Evolutionary conservation across 2,888 invertebrate species (phyloP), one percentile per base, ranked within the genome.

Genomic region (Phymatocera aterrima): DNA sequence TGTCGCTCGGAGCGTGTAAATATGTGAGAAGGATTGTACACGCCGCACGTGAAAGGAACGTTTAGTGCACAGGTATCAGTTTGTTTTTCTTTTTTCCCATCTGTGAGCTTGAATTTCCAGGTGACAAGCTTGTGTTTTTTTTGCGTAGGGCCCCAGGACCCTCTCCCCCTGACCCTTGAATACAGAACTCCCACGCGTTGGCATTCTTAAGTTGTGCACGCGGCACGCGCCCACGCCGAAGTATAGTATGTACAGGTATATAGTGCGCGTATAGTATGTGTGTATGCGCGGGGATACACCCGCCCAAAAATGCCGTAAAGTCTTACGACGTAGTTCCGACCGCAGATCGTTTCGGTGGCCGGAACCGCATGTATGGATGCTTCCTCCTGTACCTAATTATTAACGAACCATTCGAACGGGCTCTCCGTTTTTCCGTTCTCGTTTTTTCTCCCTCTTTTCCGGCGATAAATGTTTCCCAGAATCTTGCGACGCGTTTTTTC

Each of bases 241-340:
- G n/a, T 46, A 46, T 68, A 46, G 2, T 18, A 72, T 18, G 34
- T n/a, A n/a, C 18, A 2, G 2, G 10, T 46, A 48, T 51, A 48
- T 18, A 10, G n/a, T 10, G n/a, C n/a, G 28, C 3, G 34, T 37
- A 37, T 37, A 21, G 5, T 21, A 43, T 28, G 24, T 43, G 6
- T 12, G 24, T 72, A 48, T 12, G 15, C 28, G 31, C 72, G 18
- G 68, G 72, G 31, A 72, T 72, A 72, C 34, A 72, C 51, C 51
- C 72, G 72, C 34, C 34, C 31, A 48, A 34, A 72, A 72, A 72
- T 72, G n/a, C 72, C 72, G 21, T 72, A 72, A 72, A 72, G 51
- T 72, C 72, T 72, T 72, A 72, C 72, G 72, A 72, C 48, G 72
- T 51, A 51, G 72, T 72, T 72, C 34, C 48, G 75, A 57, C 75